Evolutionary conservation across 2,888 invertebrate genomes (phyloP), one percentile per base, ranked within the genome.

Genomic region (Caenorhabditis afra): DNA sequence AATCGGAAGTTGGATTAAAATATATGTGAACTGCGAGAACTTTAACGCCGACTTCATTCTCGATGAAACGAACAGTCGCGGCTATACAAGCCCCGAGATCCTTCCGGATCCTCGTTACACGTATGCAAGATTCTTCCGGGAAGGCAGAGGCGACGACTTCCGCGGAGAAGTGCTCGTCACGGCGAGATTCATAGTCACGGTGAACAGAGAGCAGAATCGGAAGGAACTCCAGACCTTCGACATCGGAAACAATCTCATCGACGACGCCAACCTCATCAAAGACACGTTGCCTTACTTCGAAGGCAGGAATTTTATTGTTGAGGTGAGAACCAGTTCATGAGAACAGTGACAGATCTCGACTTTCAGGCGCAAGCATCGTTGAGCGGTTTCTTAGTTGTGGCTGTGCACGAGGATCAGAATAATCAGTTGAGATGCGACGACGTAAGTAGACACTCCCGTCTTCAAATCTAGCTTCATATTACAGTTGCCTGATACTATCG

Each of bases 101-200:
- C 4, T 37, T 8, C 66, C 73, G 16, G 44, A 50, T 37, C 20
- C 41, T 0, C 0, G 11, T n/a, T 37, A 47, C 18, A 47, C 52
- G 3, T 22, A 7, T 14, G 68, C 65, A 0, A 45, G 68, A 16
- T 79, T 55, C 41, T 75, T 70, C 20, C 79, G 68, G n/a, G 3
- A 29, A 3, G 14, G 52, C 35, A 59, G 29, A 18, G 5, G 12
- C 22, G 29, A 50, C 16, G 14, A 49, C 22, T n/a, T n/a, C 7
- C 35, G 18, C 0, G 79, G 79, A 47, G 79, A 79, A 58, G 39
- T 75, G 47, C 35, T 75, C 29, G 79, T 75, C 0, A 49, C 67
- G 3, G 45, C 67, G 4, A 41, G 67, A 45, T 65, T 71, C 20
- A 20, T 18, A 14, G 44, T 78, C 0, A 14, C 3, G 14, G 22